A percentile compares a stretch with the other conserved stretches of the same genome.
These are phyloP conservation scores for Allobates femoralis DNA, from an alignment of 2,797 vertebrate species.

Conservation along the genomic window DNA sequence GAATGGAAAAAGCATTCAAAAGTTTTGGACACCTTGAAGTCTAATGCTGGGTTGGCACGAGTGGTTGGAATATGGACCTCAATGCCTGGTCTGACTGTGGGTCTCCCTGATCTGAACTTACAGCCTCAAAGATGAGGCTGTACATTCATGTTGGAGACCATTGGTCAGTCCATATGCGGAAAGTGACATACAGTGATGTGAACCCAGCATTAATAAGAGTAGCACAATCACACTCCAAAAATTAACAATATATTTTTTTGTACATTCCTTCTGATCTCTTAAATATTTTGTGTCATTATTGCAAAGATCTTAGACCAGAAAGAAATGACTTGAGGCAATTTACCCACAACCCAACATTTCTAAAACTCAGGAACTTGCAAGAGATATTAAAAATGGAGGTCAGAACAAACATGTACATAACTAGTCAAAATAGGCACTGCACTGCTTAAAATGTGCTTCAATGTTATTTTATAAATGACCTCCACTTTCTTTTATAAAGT, in stretches of 20 bases:
- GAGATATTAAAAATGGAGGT: neutral
- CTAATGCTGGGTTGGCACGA: no score
- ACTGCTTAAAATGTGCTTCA: slow-evolving; percentile 13
- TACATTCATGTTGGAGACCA: no score
- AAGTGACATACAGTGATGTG: no score
- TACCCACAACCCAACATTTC: neutral
- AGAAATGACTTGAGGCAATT: neutral
- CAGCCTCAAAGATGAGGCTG: no score
- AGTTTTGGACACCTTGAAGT: neutral
- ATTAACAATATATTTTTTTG: neutral
- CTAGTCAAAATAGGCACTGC: slow-evolving; percentile 3
- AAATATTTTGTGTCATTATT: neutral
- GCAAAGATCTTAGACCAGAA: neutral
- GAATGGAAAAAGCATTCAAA: neutral
- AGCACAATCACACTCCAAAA: neutral
- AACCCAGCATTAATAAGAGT: no score
- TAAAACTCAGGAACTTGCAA: neutral
- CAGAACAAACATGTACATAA: neutral
- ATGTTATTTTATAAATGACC: slow-evolving; percentile 25
- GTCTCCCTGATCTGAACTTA: no score
- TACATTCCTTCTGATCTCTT: neutral
- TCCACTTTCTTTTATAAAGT: slow-evolving; percentile 67
- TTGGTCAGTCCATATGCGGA: no score
- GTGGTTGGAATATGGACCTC: no score
- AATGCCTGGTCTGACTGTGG: no score